phyloP scores from a whole-genome alignment of 2,888 invertebrate species.

The Acanthosepion lycidas region DNA sequence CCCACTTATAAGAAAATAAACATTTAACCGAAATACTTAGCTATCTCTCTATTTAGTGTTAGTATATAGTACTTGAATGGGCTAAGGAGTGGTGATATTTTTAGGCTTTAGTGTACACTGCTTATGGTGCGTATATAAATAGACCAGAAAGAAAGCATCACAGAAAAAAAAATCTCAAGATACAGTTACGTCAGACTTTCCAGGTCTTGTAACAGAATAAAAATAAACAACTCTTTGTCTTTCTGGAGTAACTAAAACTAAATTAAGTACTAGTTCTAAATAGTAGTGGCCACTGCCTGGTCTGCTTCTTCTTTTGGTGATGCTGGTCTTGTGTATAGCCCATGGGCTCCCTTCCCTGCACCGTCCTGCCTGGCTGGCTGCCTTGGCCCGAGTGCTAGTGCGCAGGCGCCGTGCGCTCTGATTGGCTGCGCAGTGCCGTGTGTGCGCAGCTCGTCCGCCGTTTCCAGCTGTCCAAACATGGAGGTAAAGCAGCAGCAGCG shows the following conservation, averaged over 20 bases:
- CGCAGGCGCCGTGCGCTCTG: conserved; percentile 63
- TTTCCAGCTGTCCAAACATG: conserved; percentile 74
- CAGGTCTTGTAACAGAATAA: background rate
- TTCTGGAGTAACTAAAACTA: too few relatives aligned
- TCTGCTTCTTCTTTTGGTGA: background rate
- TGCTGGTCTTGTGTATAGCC: background rate
- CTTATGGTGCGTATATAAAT: background rate
- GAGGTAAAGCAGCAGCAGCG: conserved; percentile 67
- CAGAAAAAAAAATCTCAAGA: background rate
- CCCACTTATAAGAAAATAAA: background rate
- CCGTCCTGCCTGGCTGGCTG: conserved; percentile 45
- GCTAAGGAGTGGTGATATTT: background rate
- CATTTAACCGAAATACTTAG: background rate
- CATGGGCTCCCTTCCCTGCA: conserved; percentile 4
- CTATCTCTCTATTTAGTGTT: background rate
- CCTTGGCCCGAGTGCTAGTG: conserved; percentile 61
- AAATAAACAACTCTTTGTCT: too few relatives aligned
- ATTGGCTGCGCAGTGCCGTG: conserved; percentile 67
- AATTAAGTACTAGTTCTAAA: too few relatives aligned
- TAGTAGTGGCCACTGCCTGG: background rate
- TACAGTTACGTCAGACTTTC: background rate
- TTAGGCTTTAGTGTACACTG: background rate
- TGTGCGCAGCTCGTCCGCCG: conserved; percentile 67
- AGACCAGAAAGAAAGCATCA: background rate
- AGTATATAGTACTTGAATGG: too few relatives aligned